phyloP scores from a whole-genome alignment of 1,140 invertebrate genomes.

The Radopholus similis region DNA sequence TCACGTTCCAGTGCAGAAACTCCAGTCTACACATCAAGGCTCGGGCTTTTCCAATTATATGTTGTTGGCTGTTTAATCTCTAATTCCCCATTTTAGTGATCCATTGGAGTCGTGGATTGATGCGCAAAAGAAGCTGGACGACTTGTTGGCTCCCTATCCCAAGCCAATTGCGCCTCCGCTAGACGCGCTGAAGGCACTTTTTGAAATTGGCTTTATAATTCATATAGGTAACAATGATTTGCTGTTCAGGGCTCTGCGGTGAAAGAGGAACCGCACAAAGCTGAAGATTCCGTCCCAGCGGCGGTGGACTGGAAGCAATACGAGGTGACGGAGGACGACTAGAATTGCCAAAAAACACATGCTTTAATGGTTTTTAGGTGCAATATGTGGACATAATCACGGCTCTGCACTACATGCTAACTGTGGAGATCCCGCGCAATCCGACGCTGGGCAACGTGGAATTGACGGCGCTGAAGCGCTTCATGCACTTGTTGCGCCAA shows the following conservation, averaged over 20 bases:
- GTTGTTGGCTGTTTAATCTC: constrained; percentile 1
- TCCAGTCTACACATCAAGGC: constrained; percentile 32
- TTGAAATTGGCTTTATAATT: no score
- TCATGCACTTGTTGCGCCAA: constrained; percentile 46
- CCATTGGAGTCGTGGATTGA: constrained; percentile 22
- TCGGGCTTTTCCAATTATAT: not conserved
- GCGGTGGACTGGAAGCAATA: constrained; percentile 40
- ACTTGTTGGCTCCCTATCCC: constrained; percentile 3
- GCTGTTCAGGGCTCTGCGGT: no score
- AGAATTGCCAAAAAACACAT: not conserved
- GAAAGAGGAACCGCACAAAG: not conserved
- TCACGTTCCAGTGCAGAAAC: constrained; percentile 22
- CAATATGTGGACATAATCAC: constrained; percentile 40
- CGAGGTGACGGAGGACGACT: constrained; percentile 21
- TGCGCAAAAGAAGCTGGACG: constrained; percentile 17
- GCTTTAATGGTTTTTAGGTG: not conserved
- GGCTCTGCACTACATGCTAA: constrained; percentile 42
- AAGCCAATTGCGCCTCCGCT: not conserved
- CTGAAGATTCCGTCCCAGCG: not conserved
- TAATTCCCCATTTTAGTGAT: not conserved
- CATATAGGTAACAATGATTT: no score
- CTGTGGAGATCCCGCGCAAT: constrained; percentile 36
- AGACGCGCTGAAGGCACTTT: not conserved
- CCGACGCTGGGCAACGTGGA: constrained; percentile 19
- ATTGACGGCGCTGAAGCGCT: constrained; percentile 6